These are phyloP conservation scores for Camponotus pennsylvanicus DNA, from an alignment of 1,140 invertebrate species.

Conservation along the genomic window DNA sequence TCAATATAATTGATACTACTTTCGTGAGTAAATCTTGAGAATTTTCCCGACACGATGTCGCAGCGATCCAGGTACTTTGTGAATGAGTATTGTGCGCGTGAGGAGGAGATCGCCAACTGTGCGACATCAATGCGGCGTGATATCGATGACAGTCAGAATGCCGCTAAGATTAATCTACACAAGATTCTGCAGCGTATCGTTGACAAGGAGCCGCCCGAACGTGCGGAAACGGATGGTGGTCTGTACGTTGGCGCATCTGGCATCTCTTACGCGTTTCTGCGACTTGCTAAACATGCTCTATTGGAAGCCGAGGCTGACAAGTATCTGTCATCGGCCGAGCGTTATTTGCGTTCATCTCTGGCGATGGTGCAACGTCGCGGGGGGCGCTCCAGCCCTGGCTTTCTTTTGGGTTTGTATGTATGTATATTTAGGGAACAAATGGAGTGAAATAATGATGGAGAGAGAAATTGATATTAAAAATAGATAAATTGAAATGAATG, in stretches of 20 bases:
- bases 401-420: constrained; percentile 61
- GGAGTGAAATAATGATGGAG: too few species aligned
- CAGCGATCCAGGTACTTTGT: constrained; percentile 48
- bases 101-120: neutral
- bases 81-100: constrained; percentile 29
- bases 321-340: constrained; percentile 54
- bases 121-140: neutral
- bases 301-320: constrained; percentile 30
- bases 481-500: too few species aligned
- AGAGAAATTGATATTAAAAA: too few species aligned
- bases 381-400: constrained; percentile 33
- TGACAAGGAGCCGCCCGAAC: constrained; percentile 55
- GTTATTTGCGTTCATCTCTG: constrained; percentile 66
- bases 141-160: neutral
- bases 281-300: constrained; percentile 34
- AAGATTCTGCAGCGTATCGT: constrained; percentile 41
- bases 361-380: constrained; percentile 31
- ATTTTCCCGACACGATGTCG: neutral
- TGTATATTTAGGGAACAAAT: too few species aligned
- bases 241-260: constrained; percentile 72
- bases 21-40: neutral
- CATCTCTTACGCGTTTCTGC: constrained; percentile 71
- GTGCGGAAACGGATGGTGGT: constrained; percentile 62
- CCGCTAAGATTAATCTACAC: constrained; percentile 31
- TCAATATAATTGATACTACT: neutral